Evolutionary conservation across 2,888 invertebrate species (phyloP), one percentile per base, ranked within the genome.

Genomic region (Chrysodeixis includens): DNA sequence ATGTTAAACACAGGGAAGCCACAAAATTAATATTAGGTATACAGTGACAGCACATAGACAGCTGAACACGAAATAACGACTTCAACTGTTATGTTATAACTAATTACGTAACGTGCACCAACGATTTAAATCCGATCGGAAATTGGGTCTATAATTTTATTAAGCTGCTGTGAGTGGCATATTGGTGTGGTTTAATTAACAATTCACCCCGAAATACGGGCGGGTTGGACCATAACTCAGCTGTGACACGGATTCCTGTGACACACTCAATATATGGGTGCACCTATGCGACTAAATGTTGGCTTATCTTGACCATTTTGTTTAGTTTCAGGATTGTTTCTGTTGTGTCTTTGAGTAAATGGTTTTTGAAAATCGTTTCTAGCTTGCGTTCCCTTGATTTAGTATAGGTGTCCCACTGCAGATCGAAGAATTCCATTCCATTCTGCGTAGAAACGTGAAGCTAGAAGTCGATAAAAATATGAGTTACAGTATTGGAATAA

Each of bases 151-250:
- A 84, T 89, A 87, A 89, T 89, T 88, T 86, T 85, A 85, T 88
- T 86, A 86, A 83, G 80, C 83, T 82, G 71, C 86, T 88, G 83
- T 86, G 87, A 87, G 83, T 88, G 88, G 85, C 86, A 82, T 88
- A 88, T 87, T 86, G 86, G 85, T 84, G 86, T 20, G 87, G 87
- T 89, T 91, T 91, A 92, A 92, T 92, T 92, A 92, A 87, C 90
- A 87, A 87, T 87, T 84, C 82, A 68, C 74, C 81, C 81, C 74
- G 80, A 85, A 84, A 86, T 82, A 83, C 83, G 83, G 66, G 69
- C 75, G 73, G 73, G 20, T 62, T 46, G 66, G 63, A 74, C 82
- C 74, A 86, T 90, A 87, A 86, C 84, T 90, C 88, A 88, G 76
- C 75, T 60, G 73, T 84, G 88, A 86, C 86, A 82, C 69, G 76